Evolutionary conservation across 1,140 invertebrate species (phyloP).

Genomic region (Cotesia glomerata): DNA sequence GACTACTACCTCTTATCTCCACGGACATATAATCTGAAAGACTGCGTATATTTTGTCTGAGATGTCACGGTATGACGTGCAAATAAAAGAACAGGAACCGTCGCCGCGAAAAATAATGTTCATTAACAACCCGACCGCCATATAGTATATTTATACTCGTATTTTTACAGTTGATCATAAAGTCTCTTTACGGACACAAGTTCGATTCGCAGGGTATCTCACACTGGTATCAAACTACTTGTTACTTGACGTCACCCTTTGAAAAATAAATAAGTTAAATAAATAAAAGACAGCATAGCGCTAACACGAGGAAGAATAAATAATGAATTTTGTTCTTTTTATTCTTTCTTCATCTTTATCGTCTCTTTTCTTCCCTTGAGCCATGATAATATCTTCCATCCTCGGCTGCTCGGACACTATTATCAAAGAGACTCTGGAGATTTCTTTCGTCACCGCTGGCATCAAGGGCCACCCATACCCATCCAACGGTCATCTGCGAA

Average conservation of each 20-base stretch:
- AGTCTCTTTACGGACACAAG: slow-evolving; percentile 35
- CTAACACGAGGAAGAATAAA: background rate
- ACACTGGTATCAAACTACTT: background rate
- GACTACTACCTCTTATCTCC: too few species aligned
- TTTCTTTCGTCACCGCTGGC: slow-evolving; percentile 22
- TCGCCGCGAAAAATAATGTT: background rate
- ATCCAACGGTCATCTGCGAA: background rate
- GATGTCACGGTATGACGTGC: background rate
- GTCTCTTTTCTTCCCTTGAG: too few species aligned
- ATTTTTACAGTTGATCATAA: slow-evolving; percentile 42
- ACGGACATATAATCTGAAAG: background rate
- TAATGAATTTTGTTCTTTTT: background rate
- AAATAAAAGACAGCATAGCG: background rate
- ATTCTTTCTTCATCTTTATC: background rate
- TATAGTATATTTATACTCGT: slow-evolving; percentile 6
- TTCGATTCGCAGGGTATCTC: slow-evolving; percentile 24
- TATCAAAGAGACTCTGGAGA: background rate
- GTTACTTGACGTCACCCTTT: background rate
- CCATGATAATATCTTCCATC: too few species aligned
- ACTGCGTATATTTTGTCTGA: slow-evolving; percentile 3
- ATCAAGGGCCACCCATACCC: slow-evolving; percentile 21
- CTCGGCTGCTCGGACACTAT: background rate
- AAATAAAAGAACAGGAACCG: slow-evolving; percentile 9
- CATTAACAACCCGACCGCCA: slow-evolving; percentile 6
- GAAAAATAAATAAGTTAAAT: background rate